Evolutionary conservation across 2,888 invertebrate species (phyloP), one percentile per base, ranked within the genome.

Genomic region (Entomobrya proxima): DNA sequence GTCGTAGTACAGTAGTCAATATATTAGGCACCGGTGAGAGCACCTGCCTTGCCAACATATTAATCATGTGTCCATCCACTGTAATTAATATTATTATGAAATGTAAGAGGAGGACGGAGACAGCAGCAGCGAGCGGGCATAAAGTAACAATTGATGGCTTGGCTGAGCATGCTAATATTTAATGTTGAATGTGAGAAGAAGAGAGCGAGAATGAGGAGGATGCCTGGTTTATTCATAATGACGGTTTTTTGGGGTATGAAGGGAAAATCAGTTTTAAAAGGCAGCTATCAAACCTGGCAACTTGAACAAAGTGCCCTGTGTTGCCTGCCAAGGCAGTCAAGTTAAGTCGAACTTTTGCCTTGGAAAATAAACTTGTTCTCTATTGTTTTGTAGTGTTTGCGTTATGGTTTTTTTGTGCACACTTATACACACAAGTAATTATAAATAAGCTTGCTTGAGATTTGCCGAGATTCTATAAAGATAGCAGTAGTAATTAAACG

Each of bases 401-500:
- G 30, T 35, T 47, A 37, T 52, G 75, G 52, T 55, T n/a, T n/a
- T n/a, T n/a, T n/a, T n/a, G n/a, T n/a, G n/a, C n/a, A n/a, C n/a
- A n/a, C n/a, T n/a, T n/a, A 44, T 44, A 7, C 44, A 44, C 9
- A n/a, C n/a, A 44, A n/a, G 13, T 78, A 67, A 80, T 80, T 80
- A 80, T 72, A 40, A 32, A 61, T 61, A 32, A 32, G 32, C 7
- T 30, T 15, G 37, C 40, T 35, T 32, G 2, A 37, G n/a, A 52
- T n/a, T 40, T 18, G 64, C 13, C 21, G 47, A 82, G 81, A 82
- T 82, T 32, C n/a, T n/a, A 74, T 58, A 27, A 75, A 75, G 81
- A 81, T 81, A 81, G 58, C n/a, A 40, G 32, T 82, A 61, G 55
- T 82, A 82, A 82, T 82, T 82, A 75, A 47, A 37, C 61, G 32